These are phyloP conservation scores for Pogonus chalceus DNA, from an alignment of 1,140 invertebrate species.

Conservation along the genomic window DNA sequence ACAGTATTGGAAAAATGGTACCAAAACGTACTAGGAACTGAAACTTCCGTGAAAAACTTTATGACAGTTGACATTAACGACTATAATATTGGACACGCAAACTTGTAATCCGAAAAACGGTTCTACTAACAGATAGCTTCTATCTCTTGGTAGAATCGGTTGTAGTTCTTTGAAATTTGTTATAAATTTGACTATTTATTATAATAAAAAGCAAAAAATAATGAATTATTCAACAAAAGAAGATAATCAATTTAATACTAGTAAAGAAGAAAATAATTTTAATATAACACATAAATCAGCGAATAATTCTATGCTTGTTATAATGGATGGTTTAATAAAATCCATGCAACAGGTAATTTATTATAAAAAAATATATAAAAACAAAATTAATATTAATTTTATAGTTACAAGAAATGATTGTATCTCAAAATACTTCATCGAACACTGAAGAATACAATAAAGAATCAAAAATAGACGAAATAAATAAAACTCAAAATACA, in stretches of 20 bases:
- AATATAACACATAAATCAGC: too few relatives aligned
- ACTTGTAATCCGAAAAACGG: neutral
- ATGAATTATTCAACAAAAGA: too few relatives aligned
- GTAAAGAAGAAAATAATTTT: too few relatives aligned
- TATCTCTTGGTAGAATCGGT: too few relatives aligned
- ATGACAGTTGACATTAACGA: neutral
- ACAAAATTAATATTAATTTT: neutral
- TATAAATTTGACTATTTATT: too few relatives aligned
- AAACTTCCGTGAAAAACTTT: neutral
- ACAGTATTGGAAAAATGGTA: slow-evolving; percentile 2
- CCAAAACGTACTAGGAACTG: neutral
- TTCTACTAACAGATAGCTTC: too few relatives aligned
- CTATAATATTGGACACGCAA: neutral
- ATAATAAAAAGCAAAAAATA: too few relatives aligned
- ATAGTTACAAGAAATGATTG: slow-evolving; percentile 2
- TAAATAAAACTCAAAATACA: neutral
- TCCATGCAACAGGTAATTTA: neutral
- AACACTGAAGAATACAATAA: neutral
- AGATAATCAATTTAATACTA: too few relatives aligned
- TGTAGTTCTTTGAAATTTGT: too few relatives aligned
- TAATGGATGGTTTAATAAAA: neutral
- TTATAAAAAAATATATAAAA: neutral
- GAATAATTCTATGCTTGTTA: neutral
- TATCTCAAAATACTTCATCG: neutral
- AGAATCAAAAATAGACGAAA: neutral